Evolutionary conservation across 2,797 vertebrate species (phyloP).

Genomic region (Caiman crocodilus): DNA sequence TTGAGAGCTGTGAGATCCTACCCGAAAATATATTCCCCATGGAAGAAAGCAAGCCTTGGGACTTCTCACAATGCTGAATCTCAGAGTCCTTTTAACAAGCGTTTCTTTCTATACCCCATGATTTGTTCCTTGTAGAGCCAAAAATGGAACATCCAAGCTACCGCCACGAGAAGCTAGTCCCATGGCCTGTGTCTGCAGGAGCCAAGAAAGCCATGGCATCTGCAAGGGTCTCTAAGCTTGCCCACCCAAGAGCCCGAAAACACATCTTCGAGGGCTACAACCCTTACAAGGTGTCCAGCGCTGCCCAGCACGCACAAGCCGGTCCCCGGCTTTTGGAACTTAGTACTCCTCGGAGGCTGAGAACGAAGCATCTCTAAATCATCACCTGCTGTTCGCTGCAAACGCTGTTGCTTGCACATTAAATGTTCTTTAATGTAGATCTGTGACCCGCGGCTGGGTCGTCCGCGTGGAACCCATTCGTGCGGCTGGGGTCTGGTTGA

Average conservation of each 20-base stretch:
- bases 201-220: slow-evolving; percentile 61
- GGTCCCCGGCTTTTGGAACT: slow-evolving; percentile 66
- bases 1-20: not conserved
- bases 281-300: slow-evolving; percentile 60
- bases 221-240: slow-evolving; percentile 54
- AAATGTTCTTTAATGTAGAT: accelerated
- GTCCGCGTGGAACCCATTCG: not conserved
- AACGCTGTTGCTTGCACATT: not conserved
- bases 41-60: not conserved
- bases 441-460: accelerated
- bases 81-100: not conserved
- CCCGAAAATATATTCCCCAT: accelerated
- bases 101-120: not conserved
- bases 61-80: not conserved
- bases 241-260: slow-evolving; percentile 62
- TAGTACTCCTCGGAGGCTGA: slow-evolving; percentile 45
- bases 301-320: slow-evolving; percentile 39
- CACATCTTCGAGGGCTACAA: slow-evolving; percentile 48
- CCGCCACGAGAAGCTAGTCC: slow-evolving; percentile 50
- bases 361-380: slow-evolving; percentile 42
- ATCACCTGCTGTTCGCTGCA: accelerated
- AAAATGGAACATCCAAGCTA: slow-evolving; percentile 62
- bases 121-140: slow-evolving; percentile 46
- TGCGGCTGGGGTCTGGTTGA: not conserved
- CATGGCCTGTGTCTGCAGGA: slow-evolving; percentile 31